Evolutionary conservation across 2,113 vertebrate genomes (phyloP).

Genomic region (Gymnorhina tibicen): DNA sequence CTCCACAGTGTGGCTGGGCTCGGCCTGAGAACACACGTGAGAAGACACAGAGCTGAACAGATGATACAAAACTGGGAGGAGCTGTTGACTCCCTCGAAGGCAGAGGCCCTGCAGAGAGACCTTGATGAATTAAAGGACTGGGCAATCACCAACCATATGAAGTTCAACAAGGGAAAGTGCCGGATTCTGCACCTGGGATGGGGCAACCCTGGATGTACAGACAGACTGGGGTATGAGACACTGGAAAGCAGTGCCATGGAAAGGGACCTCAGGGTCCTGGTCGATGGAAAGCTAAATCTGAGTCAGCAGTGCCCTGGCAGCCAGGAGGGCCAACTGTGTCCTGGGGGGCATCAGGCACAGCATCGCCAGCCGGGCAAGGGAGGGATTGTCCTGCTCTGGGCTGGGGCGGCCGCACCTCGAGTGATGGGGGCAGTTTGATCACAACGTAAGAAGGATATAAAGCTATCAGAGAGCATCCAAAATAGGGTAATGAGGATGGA

Average conservation of each 20-base stretch:
- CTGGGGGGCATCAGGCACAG: neutral
- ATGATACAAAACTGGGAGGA: neutral
- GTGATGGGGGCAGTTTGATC: neutral
- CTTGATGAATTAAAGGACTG: neutral
- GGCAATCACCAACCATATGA: neutral
- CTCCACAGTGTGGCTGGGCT: neutral
- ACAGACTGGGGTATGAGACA: neutral
- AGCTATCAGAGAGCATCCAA: fast-evolving
- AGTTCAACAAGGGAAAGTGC: neutral
- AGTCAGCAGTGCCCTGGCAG: neutral
- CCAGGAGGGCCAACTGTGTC: neutral
- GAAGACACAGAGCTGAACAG: neutral
- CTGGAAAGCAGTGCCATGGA: neutral
- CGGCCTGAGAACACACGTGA: neutral
- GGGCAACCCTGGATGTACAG: fast-evolving
- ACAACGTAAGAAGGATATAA: neutral
- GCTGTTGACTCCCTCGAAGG: neutral
- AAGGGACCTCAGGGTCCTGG: neutral
- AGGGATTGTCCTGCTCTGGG: neutral
- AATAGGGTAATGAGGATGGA: too few species aligned
- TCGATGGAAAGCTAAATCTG: fast-evolving
- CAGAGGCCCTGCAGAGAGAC: neutral
- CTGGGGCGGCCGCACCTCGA: neutral
- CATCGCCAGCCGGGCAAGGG: neutral
- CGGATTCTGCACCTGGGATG: fast-evolving